A percentile compares a stretch with the other conserved stretches of the same genome.
phyloP scores from a whole-genome alignment of 1,140 invertebrate species.

The Oryctes rhinoceros region DNA sequence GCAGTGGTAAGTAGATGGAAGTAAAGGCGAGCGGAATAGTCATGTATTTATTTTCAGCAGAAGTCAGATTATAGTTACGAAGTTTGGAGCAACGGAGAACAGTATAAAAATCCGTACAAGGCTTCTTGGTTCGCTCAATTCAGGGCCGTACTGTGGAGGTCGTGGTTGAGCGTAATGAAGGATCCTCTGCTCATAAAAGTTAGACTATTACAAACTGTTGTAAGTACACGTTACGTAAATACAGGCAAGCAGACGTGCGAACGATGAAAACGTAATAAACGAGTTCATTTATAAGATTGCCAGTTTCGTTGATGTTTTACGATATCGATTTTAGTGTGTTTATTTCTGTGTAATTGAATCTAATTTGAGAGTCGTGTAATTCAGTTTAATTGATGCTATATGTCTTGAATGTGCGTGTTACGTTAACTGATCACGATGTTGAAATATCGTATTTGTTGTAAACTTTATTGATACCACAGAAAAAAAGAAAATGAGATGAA shows the following conservation, averaged over 20 bases:
- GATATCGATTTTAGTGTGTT: not conserved
- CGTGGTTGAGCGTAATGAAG: slow-evolving; percentile 86
- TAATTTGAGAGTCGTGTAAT: not conserved
- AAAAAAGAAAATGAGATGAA: no score
- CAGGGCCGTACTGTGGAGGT: slow-evolving; percentile 87
- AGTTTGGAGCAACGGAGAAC: slow-evolving; percentile 45
- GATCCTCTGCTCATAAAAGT: slow-evolving; percentile 91
- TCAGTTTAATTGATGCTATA: slow-evolving; percentile 8
- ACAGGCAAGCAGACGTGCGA: not conserved
- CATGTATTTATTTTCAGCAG: slow-evolving; percentile 42
- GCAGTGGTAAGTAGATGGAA: slow-evolving; percentile 55
- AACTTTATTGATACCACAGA: no score
- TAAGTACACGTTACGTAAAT: slow-evolving; percentile 64
- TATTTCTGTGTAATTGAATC: not conserved
- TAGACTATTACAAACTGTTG: slow-evolving; percentile 86
- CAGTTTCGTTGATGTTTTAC: not conserved
- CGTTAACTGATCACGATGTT: not conserved
- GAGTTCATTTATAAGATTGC: not conserved
- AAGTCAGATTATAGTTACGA: slow-evolving; percentile 47
- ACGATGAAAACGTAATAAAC: slow-evolving; percentile 1
- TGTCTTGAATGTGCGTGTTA: not conserved
- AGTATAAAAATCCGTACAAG: slow-evolving; percentile 69
- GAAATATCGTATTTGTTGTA: no score
- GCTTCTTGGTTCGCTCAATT: slow-evolving; percentile 90
- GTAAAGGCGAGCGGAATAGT: not conserved